These are phyloP conservation scores for Lycaena phlaeas DNA, from an alignment of 2,888 invertebrate genomes.

Conservation along the genomic window DNA sequence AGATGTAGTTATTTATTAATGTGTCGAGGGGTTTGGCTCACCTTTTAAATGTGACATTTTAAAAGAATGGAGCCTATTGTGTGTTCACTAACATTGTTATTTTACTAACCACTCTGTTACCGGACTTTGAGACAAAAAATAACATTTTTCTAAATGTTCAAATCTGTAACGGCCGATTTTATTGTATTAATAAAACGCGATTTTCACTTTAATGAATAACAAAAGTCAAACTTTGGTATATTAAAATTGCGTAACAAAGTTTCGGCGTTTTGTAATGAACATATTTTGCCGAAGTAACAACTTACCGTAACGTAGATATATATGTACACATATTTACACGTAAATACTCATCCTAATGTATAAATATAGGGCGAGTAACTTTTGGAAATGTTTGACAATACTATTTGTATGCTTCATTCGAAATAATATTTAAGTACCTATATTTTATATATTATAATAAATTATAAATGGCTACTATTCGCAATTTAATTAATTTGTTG, in stretches of 20 bases:
- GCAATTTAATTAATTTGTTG: conserved; percentile 11
- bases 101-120: conserved; percentile 15
- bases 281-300: conserved; percentile 9
- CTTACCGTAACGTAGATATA: conserved; percentile 39
- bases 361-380: conserved; percentile 63
- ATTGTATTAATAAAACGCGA: too few relatives aligned
- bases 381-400: conserved; percentile 64
- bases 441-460: conserved; percentile 15
- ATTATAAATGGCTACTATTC: conserved; percentile 18
- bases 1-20: conserved; percentile 62
- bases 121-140: conserved; percentile 13
- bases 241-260: conserved; percentile 43
- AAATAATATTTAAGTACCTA: conserved; percentile 19
- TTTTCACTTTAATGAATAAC: too few relatives aligned
- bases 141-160: conserved; percentile 1
- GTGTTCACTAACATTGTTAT: conserved; percentile 21
- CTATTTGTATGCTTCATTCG: conserved; percentile 54
- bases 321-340: conserved; percentile 18
- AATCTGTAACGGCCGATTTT: neutral
- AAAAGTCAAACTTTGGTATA: conserved; percentile 62
- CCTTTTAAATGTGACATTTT: conserved; percentile 64
- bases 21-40: conserved; percentile 46
- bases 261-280: conserved; percentile 53
- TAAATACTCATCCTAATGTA: conserved; percentile 48
- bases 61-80: conserved; percentile 51